Conservation (phyloP, 2,888 invertebrate species). For the Rhagium mordax region DNA sequence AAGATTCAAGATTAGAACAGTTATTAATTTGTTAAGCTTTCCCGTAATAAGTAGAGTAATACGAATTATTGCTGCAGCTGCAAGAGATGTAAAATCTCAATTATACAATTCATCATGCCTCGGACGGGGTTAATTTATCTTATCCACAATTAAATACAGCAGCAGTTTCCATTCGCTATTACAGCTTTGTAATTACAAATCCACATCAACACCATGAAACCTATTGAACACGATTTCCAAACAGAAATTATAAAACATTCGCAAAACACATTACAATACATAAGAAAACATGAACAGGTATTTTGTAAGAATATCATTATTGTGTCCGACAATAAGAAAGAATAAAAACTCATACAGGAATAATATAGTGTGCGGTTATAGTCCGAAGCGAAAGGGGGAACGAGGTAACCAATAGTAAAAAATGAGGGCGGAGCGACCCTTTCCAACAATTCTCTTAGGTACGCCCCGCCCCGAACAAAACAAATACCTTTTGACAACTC, state of each 20-base stretch:
- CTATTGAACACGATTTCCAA: slow-evolving; percentile 18
- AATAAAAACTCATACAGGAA: slow-evolving; percentile 51
- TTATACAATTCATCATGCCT: neutral
- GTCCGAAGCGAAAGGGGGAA: slow-evolving; percentile 52
- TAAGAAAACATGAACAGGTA: slow-evolving; percentile 59
- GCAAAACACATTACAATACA: slow-evolving; percentile 49
- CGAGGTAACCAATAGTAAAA: slow-evolving; percentile 65
- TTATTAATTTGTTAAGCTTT: neutral
- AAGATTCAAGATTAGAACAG: too few species aligned
- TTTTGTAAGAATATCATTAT: slow-evolving; percentile 59
- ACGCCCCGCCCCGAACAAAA: slow-evolving; percentile 56
- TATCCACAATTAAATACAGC: neutral
- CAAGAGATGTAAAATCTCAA: neutral
- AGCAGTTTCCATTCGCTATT: neutral
- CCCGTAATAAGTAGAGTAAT: neutral
- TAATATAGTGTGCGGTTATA: slow-evolving; percentile 57
- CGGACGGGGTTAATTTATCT: neutral
- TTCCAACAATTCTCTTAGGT: slow-evolving; percentile 59
- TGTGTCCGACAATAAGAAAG: slow-evolving; percentile 49
- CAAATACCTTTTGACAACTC: slow-evolving; percentile 56
- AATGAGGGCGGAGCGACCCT: slow-evolving; percentile 61
- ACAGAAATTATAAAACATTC: slow-evolving; percentile 47
- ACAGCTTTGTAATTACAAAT: neutral
- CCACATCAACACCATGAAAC: neutral
- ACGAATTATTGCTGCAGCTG: neutral